phyloP scores from a whole-genome alignment of 1,140 invertebrate genomes.

The Nasonia vitripennis region DNA sequence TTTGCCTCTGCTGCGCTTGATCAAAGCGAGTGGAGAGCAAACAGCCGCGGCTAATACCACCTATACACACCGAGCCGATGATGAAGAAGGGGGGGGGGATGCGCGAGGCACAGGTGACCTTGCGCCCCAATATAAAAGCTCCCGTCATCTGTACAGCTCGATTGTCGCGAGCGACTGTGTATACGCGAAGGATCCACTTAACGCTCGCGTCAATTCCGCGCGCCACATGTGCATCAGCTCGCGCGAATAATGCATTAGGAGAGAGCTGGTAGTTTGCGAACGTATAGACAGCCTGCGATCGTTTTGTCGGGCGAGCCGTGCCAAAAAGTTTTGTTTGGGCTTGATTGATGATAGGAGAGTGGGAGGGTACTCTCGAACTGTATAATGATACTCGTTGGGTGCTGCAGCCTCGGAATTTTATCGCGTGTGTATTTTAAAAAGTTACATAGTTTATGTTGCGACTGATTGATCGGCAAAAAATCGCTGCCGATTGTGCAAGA shows the following conservation, averaged over 20 bases:
- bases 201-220: background rate
- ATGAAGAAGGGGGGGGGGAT: background rate
- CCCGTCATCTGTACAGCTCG: conserved; percentile 5
- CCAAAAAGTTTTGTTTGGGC: too few species aligned
- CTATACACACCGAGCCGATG: background rate
- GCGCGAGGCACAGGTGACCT: conserved; percentile 14
- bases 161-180: background rate
- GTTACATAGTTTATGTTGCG: too few species aligned
- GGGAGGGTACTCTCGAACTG: too few species aligned
- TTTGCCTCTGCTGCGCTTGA: conserved; percentile 1
- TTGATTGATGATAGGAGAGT: too few species aligned
- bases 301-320: too few species aligned
- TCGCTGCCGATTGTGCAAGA: too few species aligned
- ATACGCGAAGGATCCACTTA: background rate
- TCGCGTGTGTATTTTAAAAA: too few species aligned
- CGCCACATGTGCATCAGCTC: background rate
- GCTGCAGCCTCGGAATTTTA: too few species aligned
- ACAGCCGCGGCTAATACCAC: background rate
- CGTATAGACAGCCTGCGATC: too few species aligned
- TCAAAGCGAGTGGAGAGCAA: conserved; percentile 12
- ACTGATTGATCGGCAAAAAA: too few species aligned
- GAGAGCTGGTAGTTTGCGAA: background rate
- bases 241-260: background rate
- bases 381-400: too few species aligned
- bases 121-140: background rate